These are phyloP conservation scores for Periophthalmus magnuspinnatus DNA, from an alignment of 2,797 vertebrate species.

Conservation along the genomic window DNA sequence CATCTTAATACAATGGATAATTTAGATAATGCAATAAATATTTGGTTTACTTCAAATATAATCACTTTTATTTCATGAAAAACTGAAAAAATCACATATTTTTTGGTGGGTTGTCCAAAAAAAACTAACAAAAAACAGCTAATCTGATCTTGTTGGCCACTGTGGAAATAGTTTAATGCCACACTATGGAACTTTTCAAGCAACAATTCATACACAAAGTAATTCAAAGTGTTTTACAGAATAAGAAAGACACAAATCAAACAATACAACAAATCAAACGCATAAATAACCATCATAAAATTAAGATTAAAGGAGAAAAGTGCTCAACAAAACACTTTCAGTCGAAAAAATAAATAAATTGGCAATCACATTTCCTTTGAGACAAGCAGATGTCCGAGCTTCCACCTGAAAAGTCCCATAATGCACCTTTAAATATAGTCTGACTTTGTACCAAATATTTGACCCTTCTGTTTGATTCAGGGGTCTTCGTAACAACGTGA, in stretches of 20 bases:
- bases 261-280: too few relatives aligned
- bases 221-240: too few relatives aligned
- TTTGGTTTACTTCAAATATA: neutral
- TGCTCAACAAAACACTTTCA: too few relatives aligned
- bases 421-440: neutral
- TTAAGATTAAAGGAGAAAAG: too few relatives aligned
- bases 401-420: neutral
- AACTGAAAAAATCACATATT: neutral
- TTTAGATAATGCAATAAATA: neutral
- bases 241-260: too few relatives aligned
- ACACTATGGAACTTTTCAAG: neutral
- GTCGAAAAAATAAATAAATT: too few relatives aligned
- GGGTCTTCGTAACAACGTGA: slow-evolving; percentile 79
- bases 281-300: too few relatives aligned
- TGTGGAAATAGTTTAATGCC: neutral
- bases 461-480: slow-evolving; percentile 51
- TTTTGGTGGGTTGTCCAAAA: too few relatives aligned
- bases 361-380: neutral
- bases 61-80: neutral
- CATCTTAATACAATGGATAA: neutral
- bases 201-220: too few relatives aligned
- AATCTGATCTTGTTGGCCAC: too few relatives aligned
- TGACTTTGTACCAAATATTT: too few relatives aligned
- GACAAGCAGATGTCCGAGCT: neutral
- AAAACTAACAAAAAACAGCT: too few relatives aligned